Percentiles rank a stretch among this genome's conserved stretches.
Evolutionary conservation across 2,888 invertebrate species (phyloP).

Genomic region (Kuschelorhynchus macadamiae): DNA sequence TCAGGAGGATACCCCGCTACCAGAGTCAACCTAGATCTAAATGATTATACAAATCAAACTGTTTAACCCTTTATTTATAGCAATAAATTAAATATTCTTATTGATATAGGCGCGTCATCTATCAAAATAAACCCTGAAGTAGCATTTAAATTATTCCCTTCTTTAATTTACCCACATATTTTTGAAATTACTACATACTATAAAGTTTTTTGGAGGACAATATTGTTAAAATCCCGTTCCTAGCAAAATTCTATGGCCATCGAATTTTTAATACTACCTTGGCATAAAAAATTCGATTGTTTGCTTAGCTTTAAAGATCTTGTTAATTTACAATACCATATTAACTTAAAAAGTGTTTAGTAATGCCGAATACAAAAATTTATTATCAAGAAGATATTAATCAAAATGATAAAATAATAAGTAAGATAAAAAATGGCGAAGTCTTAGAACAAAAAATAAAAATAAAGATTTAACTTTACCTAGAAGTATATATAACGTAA

Average conservation of each 20-base stretch:
- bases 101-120: slow-evolving; percentile 1
- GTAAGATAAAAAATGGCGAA: not conserved
- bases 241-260: not conserved
- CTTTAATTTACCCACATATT: not conserved
- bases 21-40: slow-evolving; percentile 1
- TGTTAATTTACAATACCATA: not conserved
- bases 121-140: not conserved
- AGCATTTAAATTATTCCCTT: not conserved
- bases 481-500: not conserved
- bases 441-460: not conserved
- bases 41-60: slow-evolving; percentile 3
- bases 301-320: slow-evolving; percentile 2
- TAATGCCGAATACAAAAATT: not conserved
- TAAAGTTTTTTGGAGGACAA: not conserved
- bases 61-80: not conserved
- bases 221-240: not conserved
- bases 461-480: not conserved
- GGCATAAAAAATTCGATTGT: slow-evolving; percentile 6
- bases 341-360: not conserved
- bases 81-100: slow-evolving; percentile 4
- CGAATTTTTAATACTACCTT: not conserved
- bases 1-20: not conserved
- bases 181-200: not conserved
- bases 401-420: too few relatives aligned
- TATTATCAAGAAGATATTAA: too few relatives aligned